Evolutionary conservation across 2,888 invertebrate species (phyloP), one percentile per base, ranked within the genome.

Genomic region (Byasa hedistus): DNA sequence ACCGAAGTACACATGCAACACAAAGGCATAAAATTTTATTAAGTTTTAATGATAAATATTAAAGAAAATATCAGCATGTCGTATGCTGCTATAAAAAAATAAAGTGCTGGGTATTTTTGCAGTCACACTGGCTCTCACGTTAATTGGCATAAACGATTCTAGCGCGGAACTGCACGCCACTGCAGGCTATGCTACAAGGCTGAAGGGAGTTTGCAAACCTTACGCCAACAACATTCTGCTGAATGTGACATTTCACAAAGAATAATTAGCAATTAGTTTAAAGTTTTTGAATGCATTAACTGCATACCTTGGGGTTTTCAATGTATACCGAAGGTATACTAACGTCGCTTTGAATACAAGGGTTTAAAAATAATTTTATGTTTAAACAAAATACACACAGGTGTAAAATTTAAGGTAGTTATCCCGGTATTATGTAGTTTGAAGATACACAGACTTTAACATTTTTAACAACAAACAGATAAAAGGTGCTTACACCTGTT

Each of bases 71-170:
- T 48, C 5, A n/a, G 7, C n/a, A 48, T 48, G 19, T 19, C n/a
- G n/a, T 48, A n/a, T 48, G 48, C n/a, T 48, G 12, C n/a, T 48
- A 48, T 19, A 48, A 48, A 48, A 39, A 39, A 39, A 39, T 39
- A 39, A 48, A 48, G 48, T n/a, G 24, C 48, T n/a, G n/a, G n/a
- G 19, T n/a, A 48, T 48, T 48, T 48, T 48, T n/a, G 19, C 48
- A 60, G 27, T 44, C 23, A 19, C 59, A 59, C 48, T n/a, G 44
- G 27, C 12, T n/a, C 24, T 24, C 51, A 23, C 44, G 51, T 60
- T 60, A 60, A 60, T 27, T 60, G 60, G 21, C 51, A 39, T 39
- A 58, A 58, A 27, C 32, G 36, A 36, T 36, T 27, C 21, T 17
- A 21, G 22, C 36, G 36, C 32, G 21, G n/a, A 12, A 21, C 48